phyloP scores from a whole-genome alignment of 2,113 vertebrate species.

The Brachyistius frenatus region DNA sequence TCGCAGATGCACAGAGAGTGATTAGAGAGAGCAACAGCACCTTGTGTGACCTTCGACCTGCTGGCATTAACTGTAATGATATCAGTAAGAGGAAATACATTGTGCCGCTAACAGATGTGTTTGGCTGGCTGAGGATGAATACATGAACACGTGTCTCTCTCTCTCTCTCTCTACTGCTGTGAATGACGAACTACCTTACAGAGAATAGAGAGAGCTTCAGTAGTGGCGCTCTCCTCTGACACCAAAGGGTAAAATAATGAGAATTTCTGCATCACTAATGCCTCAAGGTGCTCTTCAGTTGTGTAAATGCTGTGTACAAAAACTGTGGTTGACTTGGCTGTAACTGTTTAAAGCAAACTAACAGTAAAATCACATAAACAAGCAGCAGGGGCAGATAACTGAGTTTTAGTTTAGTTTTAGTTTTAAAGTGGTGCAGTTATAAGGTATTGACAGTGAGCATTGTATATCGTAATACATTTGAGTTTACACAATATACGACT shows the following conservation, averaged over 20 bases:
- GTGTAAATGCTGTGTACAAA: slow-evolving; percentile 24
- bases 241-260: slow-evolving; percentile 48
- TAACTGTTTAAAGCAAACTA: slow-evolving; percentile 19
- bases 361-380: slow-evolving; percentile 11
- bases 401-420: neutral
- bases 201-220: slow-evolving; percentile 39
- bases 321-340: slow-evolving; percentile 10
- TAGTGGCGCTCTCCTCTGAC: slow-evolving; percentile 40
- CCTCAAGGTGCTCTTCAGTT: slow-evolving; percentile 41
- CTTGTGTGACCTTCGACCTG: slow-evolving; percentile 75
- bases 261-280: slow-evolving; percentile 48
- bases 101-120: slow-evolving; percentile 65
- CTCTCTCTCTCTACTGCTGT: slow-evolving; percentile 4
- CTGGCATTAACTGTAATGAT: slow-evolving; percentile 75
- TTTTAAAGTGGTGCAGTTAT: neutral
- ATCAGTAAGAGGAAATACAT: slow-evolving; percentile 54
- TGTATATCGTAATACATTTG: neutral
- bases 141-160: slow-evolving; percentile 39
- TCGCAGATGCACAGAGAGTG: slow-evolving; percentile 66
- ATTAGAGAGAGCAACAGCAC: slow-evolving; percentile 68
- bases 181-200: slow-evolving; percentile 55
- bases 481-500: slow-evolving; percentile 1
- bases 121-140: slow-evolving; percentile 53
- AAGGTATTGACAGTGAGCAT: neutral
- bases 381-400: neutral